These are phyloP conservation scores for Salarias fasciatus DNA, from an alignment of 2,797 vertebrate species.

Conservation along the genomic window DNA sequence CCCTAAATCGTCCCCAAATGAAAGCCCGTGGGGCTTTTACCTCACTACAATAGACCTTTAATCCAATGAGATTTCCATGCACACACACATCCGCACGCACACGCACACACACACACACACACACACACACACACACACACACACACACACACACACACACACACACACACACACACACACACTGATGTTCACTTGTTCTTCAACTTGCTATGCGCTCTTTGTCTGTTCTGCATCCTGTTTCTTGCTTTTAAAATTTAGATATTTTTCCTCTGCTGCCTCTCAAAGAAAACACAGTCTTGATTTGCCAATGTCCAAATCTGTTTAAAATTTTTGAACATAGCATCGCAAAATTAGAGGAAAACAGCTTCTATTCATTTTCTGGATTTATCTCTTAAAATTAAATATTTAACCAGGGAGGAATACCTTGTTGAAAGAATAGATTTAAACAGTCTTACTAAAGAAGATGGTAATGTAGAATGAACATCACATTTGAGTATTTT, in stretches of 20 bases:
- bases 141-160: no score
- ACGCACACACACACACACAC: neutral
- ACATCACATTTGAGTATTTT: no score
- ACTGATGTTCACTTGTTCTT: slow-evolving; percentile 47
- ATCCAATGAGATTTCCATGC: slow-evolving; percentile 79
- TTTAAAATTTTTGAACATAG: no score
- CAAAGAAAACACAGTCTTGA: neutral
- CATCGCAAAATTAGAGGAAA: no score
- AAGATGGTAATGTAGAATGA: no score
- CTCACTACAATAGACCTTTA: slow-evolving; percentile 87
- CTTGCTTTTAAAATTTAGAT: neutral
- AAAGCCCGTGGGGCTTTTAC: slow-evolving; percentile 87
- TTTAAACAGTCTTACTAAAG: no score
- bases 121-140: neutral
- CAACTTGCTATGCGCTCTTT: slow-evolving; percentile 80
- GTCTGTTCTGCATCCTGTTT: slow-evolving; percentile 72
- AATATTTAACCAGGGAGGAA: no score
- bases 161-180: neutral
- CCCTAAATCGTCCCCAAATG: slow-evolving; percentile 87
- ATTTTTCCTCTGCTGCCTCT: slow-evolving; percentile 6
- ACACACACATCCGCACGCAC: slow-evolving; percentile 22
- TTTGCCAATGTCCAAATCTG: neutral
- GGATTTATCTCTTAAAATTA: no score
- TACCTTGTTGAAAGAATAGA: no score
- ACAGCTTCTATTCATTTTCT: no score